These are phyloP conservation scores for Notocelia uddmanniana DNA, from an alignment of 2,888 invertebrate genomes.

Conservation along the genomic window DNA sequence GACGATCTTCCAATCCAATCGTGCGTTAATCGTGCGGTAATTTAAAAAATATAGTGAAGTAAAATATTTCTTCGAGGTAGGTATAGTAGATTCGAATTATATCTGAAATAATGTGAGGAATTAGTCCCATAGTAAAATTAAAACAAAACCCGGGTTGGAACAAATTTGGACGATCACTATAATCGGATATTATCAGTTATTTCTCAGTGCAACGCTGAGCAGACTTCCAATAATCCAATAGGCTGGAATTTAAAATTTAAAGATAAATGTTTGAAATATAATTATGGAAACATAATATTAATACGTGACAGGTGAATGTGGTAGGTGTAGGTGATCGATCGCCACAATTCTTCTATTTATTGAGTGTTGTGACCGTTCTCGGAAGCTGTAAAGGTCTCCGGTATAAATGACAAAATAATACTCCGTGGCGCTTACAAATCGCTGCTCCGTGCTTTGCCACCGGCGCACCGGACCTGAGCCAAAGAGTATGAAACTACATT, in stretches of 20 bases:
- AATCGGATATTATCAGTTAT: background rate
- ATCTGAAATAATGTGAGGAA: background rate
- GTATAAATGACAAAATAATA: constrained; percentile 74
- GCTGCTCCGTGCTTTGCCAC: constrained; percentile 75
- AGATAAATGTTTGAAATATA: constrained; percentile 9
- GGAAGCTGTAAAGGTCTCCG: constrained; percentile 61
- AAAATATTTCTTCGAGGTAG: too few relatives aligned
- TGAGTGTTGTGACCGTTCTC: constrained; percentile 44
- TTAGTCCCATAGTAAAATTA: background rate
- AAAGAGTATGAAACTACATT: constrained; percentile 26
- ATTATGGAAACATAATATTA: constrained; percentile 22
- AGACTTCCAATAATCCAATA: too few relatives aligned
- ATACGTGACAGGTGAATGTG: constrained; percentile 20
- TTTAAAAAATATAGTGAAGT: too few relatives aligned
- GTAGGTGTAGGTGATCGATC: constrained; percentile 39
- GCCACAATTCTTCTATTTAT: constrained; percentile 44
- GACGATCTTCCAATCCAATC: too few relatives aligned
- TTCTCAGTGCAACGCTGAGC: too few relatives aligned
- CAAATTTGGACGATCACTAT: background rate
- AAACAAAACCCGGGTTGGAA: too few relatives aligned
- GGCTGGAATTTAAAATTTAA: background rate
- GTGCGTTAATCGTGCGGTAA: too few relatives aligned
- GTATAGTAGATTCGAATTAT: background rate
- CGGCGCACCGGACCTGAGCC: constrained; percentile 55
- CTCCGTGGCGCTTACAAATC: constrained; percentile 79